Conservation (phyloP, 2,888 invertebrate species). For the Ephialtes manifestator region DNA sequence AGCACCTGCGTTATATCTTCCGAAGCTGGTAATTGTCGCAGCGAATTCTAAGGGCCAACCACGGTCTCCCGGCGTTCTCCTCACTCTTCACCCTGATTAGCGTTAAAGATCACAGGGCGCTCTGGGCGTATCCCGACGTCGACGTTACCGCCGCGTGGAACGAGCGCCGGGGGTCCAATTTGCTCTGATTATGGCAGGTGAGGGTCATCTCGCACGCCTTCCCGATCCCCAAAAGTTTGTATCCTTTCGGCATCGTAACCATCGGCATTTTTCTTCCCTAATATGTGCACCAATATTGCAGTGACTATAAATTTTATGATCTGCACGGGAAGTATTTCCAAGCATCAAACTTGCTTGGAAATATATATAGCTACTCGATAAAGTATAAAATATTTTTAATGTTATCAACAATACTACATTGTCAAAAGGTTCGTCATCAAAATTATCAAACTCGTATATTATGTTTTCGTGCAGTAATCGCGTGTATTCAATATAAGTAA, state of each 20-base stretch:
- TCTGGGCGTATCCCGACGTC: constrained; percentile 68
- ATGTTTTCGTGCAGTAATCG: too few species aligned
- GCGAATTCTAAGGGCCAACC: constrained; percentile 44
- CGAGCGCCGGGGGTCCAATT: constrained; percentile 74
- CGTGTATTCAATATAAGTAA: too few species aligned
- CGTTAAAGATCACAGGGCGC: constrained; percentile 79
- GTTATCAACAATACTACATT: too few species aligned
- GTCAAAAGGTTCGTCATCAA: too few species aligned
- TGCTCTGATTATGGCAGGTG: constrained; percentile 78
- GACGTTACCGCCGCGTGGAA: constrained; percentile 61
- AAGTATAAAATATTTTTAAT: background rate
- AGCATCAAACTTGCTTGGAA: background rate
- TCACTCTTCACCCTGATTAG: constrained; percentile 72
- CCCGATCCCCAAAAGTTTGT: constrained; percentile 27
- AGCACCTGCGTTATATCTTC: constrained; percentile 71
- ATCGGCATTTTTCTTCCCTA: background rate
- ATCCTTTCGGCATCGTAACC: constrained; percentile 40
- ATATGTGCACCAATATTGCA: background rate
- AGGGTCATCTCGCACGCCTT: constrained; percentile 50
- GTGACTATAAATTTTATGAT: background rate
- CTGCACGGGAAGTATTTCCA: background rate
- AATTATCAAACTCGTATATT: too few species aligned
- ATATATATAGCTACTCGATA: background rate
- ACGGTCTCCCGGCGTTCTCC: constrained; percentile 21
- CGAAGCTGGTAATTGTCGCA: constrained; percentile 74